Base-by-base conservation (phyloP, 1,140 invertebrate species). In the Paralvinella palmiformis region DNA sequence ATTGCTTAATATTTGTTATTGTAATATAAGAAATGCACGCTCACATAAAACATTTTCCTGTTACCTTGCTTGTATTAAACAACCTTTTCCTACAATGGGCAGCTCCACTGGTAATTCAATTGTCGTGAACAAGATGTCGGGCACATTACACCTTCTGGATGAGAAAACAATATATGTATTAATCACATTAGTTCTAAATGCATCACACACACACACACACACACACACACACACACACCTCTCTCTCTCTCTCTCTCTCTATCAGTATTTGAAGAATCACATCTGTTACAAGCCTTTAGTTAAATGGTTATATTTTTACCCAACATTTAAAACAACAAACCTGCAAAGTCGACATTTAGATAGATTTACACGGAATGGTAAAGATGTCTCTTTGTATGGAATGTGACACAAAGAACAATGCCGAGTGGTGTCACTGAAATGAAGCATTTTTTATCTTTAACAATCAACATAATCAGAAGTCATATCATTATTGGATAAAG, bases 81-180 rank as follows among this genome's bases (percentile, higher is more conserved):
- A 88, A 4, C 89, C 90, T 55, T 85, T 84, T 2, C 90, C 91
- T n/a, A 86, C 85, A 2, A 86, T 85, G 6, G 86, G 85, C 17
- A 95, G 79, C 33, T 85, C 86, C 57, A 86, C 85, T 0, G 91
- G 90, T 17, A 91, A 86, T 68, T 96, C 91, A 60, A 94, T 88
- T 0, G 94, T 96, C 1, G 91, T 88, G 67, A 97, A 86, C 37
- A 96, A 73, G 1, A 97, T 87, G 72, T 96, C 91, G 0, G 94
- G 93, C 0, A 98, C 94, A 70, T 89, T 88, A 2, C 86, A 87
- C 62, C 86, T 86, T 64, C 89, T 89, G 75, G 31, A 27, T 20
- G 4, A 50, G 17, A 13, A 10, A 41, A 4, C 33, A 63, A 13
- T 50, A 7, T 32, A 53, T 31, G 17, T 24, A 29, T 27, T 20